phyloP scores from a whole-genome alignment of 1,140 invertebrate species.

The Heterodera schachtii region DNA sequence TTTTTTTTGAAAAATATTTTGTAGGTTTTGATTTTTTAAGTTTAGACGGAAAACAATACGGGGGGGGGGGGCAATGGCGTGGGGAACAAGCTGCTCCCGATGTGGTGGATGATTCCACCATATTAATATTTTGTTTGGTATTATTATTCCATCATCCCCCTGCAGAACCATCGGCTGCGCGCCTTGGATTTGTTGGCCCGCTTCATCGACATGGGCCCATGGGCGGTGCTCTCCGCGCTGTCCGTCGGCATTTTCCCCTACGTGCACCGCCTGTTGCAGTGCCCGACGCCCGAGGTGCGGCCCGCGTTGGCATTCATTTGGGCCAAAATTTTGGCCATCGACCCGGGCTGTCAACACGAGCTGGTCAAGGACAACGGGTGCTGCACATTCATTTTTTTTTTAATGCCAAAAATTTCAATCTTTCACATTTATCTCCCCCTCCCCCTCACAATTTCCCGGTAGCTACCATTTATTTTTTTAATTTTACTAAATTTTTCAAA shows the following conservation, averaged over 20 bases:
- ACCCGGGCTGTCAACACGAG: slow-evolving; percentile 83
- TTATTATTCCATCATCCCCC: not conserved
- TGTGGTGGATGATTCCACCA: too few species aligned
- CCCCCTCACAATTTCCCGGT: too few species aligned
- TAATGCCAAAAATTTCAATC: not conserved
- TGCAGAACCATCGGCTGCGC: slow-evolving; percentile 78
- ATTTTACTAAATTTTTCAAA: too few species aligned
- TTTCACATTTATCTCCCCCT: too few species aligned
- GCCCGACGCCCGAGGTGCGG: slow-evolving; percentile 84
- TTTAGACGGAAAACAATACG: too few species aligned
- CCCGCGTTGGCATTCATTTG: slow-evolving; percentile 95
- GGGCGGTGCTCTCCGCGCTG: slow-evolving; percentile 90
- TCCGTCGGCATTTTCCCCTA: slow-evolving; percentile 98
- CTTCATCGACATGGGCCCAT: slow-evolving; percentile 92
- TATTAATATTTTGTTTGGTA: too few species aligned
- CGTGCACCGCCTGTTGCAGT: slow-evolving; percentile 87
- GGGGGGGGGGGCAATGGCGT: too few species aligned
- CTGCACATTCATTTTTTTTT: not conserved
- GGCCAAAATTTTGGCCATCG: slow-evolving; percentile 97
- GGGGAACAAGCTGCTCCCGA: too few species aligned
- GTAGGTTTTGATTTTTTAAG: too few species aligned
- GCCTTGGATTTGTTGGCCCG: slow-evolving; percentile 90
- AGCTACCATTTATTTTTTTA: too few species aligned
- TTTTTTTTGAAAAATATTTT: too few species aligned
- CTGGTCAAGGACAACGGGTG: slow-evolving; percentile 82